Evolutionary conservation across 1,140 invertebrate species (phyloP).

Genomic region (Bombyx mandarina): DNA sequence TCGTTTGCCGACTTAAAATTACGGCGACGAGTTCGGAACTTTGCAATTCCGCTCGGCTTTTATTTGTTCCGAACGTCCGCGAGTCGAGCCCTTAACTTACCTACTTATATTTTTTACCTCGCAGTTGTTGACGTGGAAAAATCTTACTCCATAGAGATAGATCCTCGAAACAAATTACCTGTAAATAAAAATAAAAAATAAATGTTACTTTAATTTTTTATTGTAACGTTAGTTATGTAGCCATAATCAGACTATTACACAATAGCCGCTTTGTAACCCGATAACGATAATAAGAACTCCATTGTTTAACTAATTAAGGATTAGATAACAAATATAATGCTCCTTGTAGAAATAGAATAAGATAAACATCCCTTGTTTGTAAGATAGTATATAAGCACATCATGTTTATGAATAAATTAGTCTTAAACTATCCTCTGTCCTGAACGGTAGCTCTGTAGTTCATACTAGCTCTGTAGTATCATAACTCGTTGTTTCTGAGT

Average conservation of each 20-base stretch:
- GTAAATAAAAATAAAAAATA: slow-evolving; percentile 11
- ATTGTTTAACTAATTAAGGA: no score
- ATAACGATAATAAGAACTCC: no score
- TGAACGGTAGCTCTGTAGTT: no score
- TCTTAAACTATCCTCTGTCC: no score
- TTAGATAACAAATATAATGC: no score
- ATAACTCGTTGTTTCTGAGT: background rate
- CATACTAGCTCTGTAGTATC: no score
- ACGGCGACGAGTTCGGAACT: slow-evolving; percentile 35
- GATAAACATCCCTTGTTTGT: no score
- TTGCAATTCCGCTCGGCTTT: slow-evolving; percentile 37
- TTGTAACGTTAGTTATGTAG: background rate
- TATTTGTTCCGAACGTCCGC: slow-evolving; percentile 37
- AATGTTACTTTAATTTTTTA: slow-evolving; percentile 4
- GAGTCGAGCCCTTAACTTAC: slow-evolving; percentile 26
- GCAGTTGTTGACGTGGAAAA: slow-evolving; percentile 33
- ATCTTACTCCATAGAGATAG: slow-evolving; percentile 13
- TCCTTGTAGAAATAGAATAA: no score
- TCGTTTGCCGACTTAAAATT: slow-evolving; percentile 55
- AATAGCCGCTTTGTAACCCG: no score
- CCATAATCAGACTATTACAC: no score
- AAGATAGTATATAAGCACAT: no score
- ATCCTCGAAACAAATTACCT: slow-evolving; percentile 17
- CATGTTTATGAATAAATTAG: no score
- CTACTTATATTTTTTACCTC: slow-evolving; percentile 27